These are phyloP conservation scores for Sylvia borin DNA, from an alignment of 2,797 vertebrate species.

Conservation along the genomic window DNA sequence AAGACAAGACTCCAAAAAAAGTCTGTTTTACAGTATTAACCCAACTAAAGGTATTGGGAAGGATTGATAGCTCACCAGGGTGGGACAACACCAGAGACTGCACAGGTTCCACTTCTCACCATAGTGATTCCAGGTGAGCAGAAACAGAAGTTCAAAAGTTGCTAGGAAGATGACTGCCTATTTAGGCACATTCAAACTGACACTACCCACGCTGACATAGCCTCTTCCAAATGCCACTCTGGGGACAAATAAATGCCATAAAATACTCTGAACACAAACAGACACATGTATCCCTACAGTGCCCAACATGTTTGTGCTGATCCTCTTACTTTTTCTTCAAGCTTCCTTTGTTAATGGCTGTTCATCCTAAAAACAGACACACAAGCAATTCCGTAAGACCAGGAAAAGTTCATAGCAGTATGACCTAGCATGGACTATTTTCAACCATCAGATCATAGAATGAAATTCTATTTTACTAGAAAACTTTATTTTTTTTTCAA, in stretches of 20 bases:
- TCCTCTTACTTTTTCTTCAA: neutral
- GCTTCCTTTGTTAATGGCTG: neutral
- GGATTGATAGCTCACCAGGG: rapidly evolving
- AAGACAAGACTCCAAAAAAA: neutral
- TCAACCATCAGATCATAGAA: neutral
- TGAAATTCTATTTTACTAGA: conserved; percentile 54
- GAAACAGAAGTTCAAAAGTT: neutral
- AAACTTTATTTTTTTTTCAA: conserved; percentile 72
- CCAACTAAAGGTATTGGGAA: neutral
- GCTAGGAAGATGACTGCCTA: neutral
- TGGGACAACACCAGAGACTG: neutral
- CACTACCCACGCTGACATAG: neutral
- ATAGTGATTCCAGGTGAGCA: neutral
- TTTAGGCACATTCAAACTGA: neutral
- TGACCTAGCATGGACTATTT: neutral
- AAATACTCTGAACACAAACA: neutral
- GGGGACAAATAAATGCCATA: neutral
- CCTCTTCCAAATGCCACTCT: neutral
- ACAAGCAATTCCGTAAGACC: neutral
- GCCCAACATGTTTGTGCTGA: neutral
- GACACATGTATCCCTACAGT: neutral
- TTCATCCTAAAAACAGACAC: neutral
- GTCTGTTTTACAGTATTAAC: neutral
- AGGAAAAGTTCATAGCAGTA: neutral
- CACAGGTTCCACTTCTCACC: neutral